Percentiles rank a stretch among this genome's conserved stretches.
Conservation (phyloP, 2,888 invertebrate species). For the Cheilosia vernalis region DNA sequence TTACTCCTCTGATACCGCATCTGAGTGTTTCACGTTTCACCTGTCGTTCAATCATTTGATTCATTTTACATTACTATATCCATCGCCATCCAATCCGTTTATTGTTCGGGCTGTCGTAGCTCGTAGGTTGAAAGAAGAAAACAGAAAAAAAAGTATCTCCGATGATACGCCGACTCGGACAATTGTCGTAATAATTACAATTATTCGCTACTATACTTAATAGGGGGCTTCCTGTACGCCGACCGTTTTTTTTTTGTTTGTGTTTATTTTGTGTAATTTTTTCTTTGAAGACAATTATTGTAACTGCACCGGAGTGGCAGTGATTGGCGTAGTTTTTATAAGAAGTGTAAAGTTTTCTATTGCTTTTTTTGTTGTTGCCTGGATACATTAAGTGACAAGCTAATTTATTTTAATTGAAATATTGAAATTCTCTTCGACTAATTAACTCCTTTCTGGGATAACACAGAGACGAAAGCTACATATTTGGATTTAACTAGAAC, state of each 20-base stretch:
- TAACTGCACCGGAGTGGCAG: constrained; percentile 13
- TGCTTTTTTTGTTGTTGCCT: no score
- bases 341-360: constrained; percentile 1
- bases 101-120: constrained; percentile 27
- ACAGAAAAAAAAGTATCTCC: constrained; percentile 45
- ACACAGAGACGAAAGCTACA: constrained; percentile 39
- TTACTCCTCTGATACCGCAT: constrained; percentile 22
- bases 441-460: constrained; percentile 49
- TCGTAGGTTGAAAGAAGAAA: constrained; percentile 32
- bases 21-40: constrained; percentile 52
- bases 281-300: constrained; percentile 21
- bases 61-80: constrained; percentile 19
- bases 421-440: constrained; percentile 38
- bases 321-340: constrained; percentile 4
- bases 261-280: constrained; percentile 8
- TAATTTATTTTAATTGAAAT: constrained; percentile 53
- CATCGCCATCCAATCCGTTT: constrained; percentile 4
- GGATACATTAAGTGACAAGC: constrained; percentile 12
- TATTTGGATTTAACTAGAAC: constrained; percentile 57
- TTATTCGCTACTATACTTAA: constrained; percentile 53
- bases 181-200: constrained; percentile 65
- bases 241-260: constrained; percentile 22
- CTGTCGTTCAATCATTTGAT: constrained; percentile 47
- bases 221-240: constrained; percentile 59
- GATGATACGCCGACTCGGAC: constrained; percentile 50